Percentiles rank a stretch among this genome's conserved stretches.
phyloP scores from a whole-genome alignment of 2,113 vertebrate genomes.

The Ellobius talpinus region DNA sequence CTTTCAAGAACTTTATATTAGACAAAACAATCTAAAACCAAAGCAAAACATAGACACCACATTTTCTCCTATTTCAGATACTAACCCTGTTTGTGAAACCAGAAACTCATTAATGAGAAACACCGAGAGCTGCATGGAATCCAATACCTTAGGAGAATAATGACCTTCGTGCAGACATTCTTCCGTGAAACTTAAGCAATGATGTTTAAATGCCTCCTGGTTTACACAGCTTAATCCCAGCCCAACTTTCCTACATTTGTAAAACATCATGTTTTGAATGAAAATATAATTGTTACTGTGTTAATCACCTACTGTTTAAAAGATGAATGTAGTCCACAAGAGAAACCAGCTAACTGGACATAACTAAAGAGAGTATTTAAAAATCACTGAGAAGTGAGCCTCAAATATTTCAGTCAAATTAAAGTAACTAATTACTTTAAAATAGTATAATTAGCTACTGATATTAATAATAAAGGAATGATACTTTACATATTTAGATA shows the following conservation, averaged over 20 bases:
- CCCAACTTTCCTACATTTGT: not conserved
- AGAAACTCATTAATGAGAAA: not conserved
- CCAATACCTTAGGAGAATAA: not conserved
- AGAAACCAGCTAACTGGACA: not conserved
- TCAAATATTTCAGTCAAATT: not conserved
- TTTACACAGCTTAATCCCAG: not conserved
- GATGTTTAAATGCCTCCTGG: not conserved
- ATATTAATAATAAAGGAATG: not conserved
- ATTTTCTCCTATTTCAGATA: not conserved
- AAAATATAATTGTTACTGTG: conserved; percentile 4
- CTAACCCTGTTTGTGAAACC: not conserved
- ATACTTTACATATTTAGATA: not conserved
- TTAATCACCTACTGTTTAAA: not conserved
- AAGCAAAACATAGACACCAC: not conserved
- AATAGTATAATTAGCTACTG: not conserved
- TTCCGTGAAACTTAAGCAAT: not conserved
- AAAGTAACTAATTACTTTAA: not conserved
- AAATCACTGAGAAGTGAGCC: not conserved
- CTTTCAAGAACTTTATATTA: not conserved
- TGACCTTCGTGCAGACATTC: not conserved
- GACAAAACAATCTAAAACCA: not conserved
- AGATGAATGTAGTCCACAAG: not conserved
- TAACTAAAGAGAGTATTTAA: not conserved
- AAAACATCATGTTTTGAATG: conserved; percentile 26
- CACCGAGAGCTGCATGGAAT: not conserved